These are phyloP conservation scores for Melieria picta DNA, from an alignment of 2,888 invertebrate species.

Conservation along the genomic window DNA sequence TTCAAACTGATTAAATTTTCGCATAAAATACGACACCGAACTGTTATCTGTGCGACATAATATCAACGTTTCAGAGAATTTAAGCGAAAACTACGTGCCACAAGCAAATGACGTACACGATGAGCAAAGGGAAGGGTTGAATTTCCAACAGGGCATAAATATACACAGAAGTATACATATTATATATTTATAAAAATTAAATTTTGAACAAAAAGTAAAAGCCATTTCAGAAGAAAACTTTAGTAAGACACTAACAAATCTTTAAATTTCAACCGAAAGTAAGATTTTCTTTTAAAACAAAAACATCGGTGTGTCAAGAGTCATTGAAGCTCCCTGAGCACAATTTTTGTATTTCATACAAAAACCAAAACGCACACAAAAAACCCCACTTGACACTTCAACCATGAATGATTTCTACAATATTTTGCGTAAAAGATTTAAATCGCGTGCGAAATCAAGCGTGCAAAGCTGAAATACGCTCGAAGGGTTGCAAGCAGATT, in stretches of 20 bases:
- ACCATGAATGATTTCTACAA: conserved; percentile 59
- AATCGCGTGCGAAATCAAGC: conserved; percentile 52
- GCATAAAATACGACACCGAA: conserved; percentile 50
- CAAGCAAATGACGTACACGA: neutral
- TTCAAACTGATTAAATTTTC: conserved; percentile 52
- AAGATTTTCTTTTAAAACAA: too few relatives aligned
- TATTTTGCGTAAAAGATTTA: conserved; percentile 60
- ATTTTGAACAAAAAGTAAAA: too few relatives aligned
- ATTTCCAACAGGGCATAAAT: neutral
- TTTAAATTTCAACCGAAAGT: too few relatives aligned
- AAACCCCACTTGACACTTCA: conserved; percentile 34
- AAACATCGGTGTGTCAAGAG: too few relatives aligned
- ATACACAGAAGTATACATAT: conserved; percentile 1
- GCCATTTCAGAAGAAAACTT: too few relatives aligned
- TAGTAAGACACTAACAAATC: too few relatives aligned
- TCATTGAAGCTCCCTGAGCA: too few relatives aligned
- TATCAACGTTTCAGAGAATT: conserved; percentile 42
- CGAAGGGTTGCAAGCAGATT: conserved; percentile 60
- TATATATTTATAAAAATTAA: too few relatives aligned
- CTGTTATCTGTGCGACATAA: conserved; percentile 47
- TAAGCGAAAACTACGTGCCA: conserved; percentile 50
- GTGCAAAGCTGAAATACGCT: conserved; percentile 49
- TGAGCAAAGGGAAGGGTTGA: neutral
- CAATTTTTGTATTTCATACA: too few relatives aligned
- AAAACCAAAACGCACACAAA: too few relatives aligned